These are phyloP conservation scores for Erebia ligea DNA, from an alignment of 2,888 invertebrate genomes.

Conservation along the genomic window DNA sequence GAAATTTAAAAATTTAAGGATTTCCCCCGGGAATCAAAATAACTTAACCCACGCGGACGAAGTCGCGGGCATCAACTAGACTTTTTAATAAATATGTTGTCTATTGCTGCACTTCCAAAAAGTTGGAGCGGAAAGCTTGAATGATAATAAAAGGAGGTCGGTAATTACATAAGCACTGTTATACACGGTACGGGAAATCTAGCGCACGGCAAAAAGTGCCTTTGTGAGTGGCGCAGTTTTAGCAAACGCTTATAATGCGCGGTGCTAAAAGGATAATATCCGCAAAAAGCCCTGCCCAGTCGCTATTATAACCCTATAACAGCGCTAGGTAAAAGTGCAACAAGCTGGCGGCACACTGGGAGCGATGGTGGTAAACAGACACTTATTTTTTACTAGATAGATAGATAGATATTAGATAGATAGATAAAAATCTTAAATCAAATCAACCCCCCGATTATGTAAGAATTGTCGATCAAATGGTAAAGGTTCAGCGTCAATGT, in stretches of 20 bases:
- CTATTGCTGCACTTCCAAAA: conserved; percentile 12
- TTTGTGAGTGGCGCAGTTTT: conserved; percentile 53
- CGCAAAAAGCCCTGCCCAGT: conserved; percentile 66
- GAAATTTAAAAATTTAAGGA: too few relatives aligned
- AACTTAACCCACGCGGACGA: too few relatives aligned
- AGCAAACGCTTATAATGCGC: conserved; percentile 68
- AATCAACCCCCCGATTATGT: too few relatives aligned
- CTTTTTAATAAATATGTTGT: too few relatives aligned
- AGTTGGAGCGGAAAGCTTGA: conserved; percentile 4
- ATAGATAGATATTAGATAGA: too few relatives aligned
- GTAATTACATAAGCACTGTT: conserved; percentile 38
- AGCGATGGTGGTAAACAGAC: not conserved
- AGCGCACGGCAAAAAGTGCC: conserved; percentile 50
- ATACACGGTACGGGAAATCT: conserved; percentile 34
- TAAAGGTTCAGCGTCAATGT: too few relatives aligned
- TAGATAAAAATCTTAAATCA: too few relatives aligned
- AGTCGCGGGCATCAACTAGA: too few relatives aligned
- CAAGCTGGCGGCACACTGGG: conserved; percentile 49
- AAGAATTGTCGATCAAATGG: too few relatives aligned
- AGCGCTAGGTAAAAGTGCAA: conserved; percentile 65
- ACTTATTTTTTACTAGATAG: not conserved
- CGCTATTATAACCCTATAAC: conserved; percentile 62
- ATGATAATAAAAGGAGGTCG: conserved; percentile 26
- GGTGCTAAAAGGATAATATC: conserved; percentile 75
- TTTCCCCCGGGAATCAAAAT: too few relatives aligned